Conservation (phyloP, 2,888 invertebrate genomes). For the Dolichomitus sp. region DNA sequence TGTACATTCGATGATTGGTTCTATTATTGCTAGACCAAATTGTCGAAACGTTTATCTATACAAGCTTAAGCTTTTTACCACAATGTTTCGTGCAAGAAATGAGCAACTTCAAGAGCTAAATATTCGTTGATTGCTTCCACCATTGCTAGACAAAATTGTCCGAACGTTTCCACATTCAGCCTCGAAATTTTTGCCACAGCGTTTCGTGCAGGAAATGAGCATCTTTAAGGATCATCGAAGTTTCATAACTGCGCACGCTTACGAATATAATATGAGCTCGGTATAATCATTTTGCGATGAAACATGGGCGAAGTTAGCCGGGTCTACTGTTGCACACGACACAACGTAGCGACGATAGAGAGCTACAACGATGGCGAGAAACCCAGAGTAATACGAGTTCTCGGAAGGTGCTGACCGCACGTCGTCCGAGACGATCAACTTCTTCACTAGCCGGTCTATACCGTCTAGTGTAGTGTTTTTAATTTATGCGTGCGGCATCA, state of each 20-base stretch:
- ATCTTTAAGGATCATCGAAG: constrained; percentile 37
- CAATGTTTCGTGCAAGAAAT: constrained; percentile 35
- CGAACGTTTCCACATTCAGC: background rate
- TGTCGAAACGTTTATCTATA: background rate
- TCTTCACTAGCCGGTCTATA: constrained; percentile 42
- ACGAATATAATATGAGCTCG: constrained; percentile 49
- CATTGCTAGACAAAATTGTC: constrained; percentile 12
- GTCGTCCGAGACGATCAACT: constrained; percentile 62
- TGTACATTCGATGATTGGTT: background rate
- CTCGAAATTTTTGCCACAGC: constrained; percentile 10
- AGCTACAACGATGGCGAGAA: constrained; percentile 47
- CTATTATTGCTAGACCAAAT: constrained; percentile 2
- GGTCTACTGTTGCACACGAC: constrained; percentile 17
- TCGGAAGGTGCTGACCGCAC: constrained; percentile 71
- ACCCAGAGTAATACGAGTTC: constrained; percentile 70
- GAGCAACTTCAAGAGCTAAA: background rate
- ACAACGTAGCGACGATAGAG: constrained; percentile 14
- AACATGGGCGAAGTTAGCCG: constrained; percentile 16
- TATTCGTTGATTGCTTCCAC: constrained; percentile 5
- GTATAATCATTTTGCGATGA: constrained; percentile 57
- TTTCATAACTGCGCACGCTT: constrained; percentile 40
- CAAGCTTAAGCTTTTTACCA: constrained; percentile 8
- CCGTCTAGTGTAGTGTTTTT: constrained; percentile 68
- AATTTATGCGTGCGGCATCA: constrained; percentile 83
- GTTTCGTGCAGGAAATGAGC: constrained; percentile 49